Conservation (phyloP, 2,113 vertebrate genomes). For the Ariopsis seemanni region DNA sequence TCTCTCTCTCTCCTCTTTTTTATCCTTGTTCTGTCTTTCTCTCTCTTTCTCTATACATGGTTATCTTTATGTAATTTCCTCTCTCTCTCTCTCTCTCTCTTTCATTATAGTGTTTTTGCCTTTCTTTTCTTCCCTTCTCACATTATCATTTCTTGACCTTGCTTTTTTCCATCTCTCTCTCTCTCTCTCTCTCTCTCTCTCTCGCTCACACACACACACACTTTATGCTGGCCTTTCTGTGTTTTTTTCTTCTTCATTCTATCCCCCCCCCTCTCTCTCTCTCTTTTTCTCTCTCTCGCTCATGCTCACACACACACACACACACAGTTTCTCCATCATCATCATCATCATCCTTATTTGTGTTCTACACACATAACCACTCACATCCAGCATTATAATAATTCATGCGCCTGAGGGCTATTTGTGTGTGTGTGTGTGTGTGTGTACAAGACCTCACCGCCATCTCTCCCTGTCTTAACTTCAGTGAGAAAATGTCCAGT, state of each 20-base stretch:
- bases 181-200: background rate
- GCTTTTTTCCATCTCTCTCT: background rate
- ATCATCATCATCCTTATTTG: conserved; percentile 11
- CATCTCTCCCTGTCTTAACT: background rate
- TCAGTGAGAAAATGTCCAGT: conserved; percentile 2
- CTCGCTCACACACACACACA: background rate
- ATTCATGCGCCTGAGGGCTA: background rate
- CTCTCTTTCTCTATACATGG: background rate
- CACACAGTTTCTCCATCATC: conserved; percentile 1
- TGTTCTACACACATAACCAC: background rate
- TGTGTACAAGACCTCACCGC: background rate
- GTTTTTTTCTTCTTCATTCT: background rate
- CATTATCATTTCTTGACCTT: background rate
- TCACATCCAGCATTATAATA: conserved; percentile 5
- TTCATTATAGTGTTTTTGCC: background rate
- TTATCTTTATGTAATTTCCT: background rate
- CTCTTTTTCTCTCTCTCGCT: background rate
- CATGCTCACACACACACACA: background rate
- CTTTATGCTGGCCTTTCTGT: background rate
- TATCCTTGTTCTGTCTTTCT: background rate
- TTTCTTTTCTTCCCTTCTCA: background rate
- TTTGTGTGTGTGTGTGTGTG: background rate
- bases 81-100: background rate
- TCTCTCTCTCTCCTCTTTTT: background rate
- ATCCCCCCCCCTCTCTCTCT: no score